These are phyloP conservation scores for Ondatra zibethicus DNA, from an alignment of 2,113 vertebrate species.

Conservation along the genomic window DNA sequence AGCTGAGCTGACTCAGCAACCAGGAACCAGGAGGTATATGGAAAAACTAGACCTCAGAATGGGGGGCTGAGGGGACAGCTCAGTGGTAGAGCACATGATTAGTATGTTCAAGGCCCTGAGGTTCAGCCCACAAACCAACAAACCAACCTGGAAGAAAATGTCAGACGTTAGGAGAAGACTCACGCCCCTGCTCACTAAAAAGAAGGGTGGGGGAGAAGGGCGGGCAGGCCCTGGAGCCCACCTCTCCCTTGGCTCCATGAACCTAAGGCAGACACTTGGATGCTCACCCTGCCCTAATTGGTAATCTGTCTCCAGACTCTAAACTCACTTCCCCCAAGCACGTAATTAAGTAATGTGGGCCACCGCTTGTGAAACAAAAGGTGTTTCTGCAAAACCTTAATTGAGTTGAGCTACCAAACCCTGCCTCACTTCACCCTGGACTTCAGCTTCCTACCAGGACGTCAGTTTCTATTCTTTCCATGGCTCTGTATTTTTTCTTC, in stretches of 20 bases:
- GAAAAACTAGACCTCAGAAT: neutral
- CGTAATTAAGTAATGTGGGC: neutral
- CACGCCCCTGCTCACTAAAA: neutral
- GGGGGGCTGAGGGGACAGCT: neutral
- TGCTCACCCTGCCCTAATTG: neutral
- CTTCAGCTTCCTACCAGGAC: neutral
- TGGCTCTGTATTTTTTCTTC: neutral
- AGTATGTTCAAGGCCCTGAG: too few species aligned
- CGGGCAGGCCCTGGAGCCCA: neutral
- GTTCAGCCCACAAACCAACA: neutral
- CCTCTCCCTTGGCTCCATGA: neutral
- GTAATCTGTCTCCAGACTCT: constrained; percentile 13
- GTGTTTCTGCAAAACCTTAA: neutral
- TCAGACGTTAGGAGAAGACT: neutral
- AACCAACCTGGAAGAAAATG: neutral
- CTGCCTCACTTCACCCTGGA: neutral
- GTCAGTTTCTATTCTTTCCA: neutral
- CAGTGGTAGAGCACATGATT: neutral
- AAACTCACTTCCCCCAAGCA: neutral
- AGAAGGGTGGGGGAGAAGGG: neutral
- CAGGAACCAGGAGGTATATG: neutral
- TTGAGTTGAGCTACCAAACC: neutral
- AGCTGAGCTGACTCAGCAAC: constrained; percentile 59
- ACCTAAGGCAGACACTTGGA: neutral
- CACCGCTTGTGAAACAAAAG: neutral